phyloP scores from a whole-genome alignment of 1,140 invertebrate species.

The Pemphigus obesinymphae region DNA sequence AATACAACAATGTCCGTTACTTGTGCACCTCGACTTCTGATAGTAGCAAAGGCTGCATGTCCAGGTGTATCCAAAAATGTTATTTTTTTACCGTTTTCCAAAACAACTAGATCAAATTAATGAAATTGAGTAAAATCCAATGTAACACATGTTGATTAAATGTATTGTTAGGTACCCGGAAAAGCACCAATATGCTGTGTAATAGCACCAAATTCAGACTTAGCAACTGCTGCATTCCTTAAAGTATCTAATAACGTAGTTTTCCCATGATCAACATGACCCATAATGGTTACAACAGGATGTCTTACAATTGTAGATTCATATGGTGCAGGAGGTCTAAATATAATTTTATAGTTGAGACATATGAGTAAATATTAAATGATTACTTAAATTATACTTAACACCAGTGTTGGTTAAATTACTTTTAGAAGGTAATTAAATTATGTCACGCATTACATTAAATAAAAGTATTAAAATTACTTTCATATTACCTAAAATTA shows the following conservation, averaged over 20 bases:
- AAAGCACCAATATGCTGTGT: conserved; percentile 99
- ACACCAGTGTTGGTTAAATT: too few species aligned
- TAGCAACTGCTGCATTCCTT: conserved; percentile 78
- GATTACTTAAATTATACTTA: too few species aligned
- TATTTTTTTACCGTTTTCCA: conserved; percentile 32
- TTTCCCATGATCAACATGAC: conserved; percentile 99
- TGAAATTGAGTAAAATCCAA: conserved; percentile 1
- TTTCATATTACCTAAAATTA: too few species aligned
- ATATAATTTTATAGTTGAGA: neutral
- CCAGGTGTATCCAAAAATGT: conserved; percentile 99
- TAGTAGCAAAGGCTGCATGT: conserved; percentile 90
- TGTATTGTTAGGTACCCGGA: conserved; percentile 60
- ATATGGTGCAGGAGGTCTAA: conserved; percentile 59
- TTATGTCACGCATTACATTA: too few species aligned
- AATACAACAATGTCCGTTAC: conserved; percentile 93
- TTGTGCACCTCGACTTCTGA: conserved; percentile 85
- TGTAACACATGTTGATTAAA: neutral
- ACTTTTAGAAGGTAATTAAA: too few species aligned
- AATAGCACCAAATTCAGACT: conserved; percentile 96
- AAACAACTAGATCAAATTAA: neutral
- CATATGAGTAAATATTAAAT: neutral
- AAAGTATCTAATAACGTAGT: conserved; percentile 92
- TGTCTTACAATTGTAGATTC: conserved; percentile 63
- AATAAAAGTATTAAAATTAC: too few species aligned
- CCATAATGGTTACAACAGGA: conserved; percentile 97